A percentile compares a stretch with the other conserved stretches of the same genome.
These are phyloP conservation scores for Calcarius ornatus DNA, from an alignment of 2,113 vertebrate species.

Conservation along the genomic window DNA sequence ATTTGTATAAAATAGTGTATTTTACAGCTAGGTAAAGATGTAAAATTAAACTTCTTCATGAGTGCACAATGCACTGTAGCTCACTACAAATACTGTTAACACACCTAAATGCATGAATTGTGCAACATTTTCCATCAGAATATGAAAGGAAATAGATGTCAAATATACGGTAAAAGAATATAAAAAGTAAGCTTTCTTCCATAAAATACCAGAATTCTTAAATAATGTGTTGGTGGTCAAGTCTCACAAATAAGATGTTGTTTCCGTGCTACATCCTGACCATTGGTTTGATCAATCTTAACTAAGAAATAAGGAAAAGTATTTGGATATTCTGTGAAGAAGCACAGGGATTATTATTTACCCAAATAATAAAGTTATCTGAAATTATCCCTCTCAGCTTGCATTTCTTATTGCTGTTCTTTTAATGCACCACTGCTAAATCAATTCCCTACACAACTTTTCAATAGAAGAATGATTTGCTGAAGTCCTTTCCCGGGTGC, in stretches of 20 bases:
- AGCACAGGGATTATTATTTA: neutral
- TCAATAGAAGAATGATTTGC: neutral
- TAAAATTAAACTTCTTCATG: constrained; percentile 48
- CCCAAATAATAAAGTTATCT: neutral
- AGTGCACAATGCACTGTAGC: neutral
- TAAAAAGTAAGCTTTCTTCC: neutral
- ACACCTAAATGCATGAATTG: constrained; percentile 42
- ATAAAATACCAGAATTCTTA: constrained; percentile 22
- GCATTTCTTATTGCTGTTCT: neutral
- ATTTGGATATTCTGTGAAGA: neutral
- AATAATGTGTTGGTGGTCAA: constrained; percentile 42
- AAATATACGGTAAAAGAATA: constrained; percentile 24
- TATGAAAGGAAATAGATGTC: neutral
- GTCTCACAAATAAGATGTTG: constrained; percentile 2
- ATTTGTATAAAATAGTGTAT: constrained; percentile 38
- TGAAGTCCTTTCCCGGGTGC: neutral
- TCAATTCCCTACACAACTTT: neutral
- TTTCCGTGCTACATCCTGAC: neutral
- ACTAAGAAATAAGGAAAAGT: neutral
- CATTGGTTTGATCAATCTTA: neutral
- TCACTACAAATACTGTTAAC: constrained; percentile 18
- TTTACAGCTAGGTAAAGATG: constrained; percentile 38
- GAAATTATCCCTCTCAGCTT: neutral
- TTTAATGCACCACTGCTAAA: neutral
- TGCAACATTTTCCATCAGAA: constrained; percentile 38